Conservation (phyloP, 1,140 invertebrate species). For the Diabrotica virgifera region DNA sequence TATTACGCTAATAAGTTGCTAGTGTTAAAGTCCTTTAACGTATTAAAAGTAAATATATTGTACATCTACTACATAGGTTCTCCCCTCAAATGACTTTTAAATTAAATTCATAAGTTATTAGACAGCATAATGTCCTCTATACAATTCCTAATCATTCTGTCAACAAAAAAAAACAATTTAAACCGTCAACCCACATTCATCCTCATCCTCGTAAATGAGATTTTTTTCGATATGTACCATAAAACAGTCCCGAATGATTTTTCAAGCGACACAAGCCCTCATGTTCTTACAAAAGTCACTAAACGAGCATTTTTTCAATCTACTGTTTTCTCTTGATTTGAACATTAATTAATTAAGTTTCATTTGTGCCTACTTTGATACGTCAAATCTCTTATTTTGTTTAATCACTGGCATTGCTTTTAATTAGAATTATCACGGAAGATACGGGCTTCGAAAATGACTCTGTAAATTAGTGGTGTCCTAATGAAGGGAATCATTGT, state of each 20-base stretch:
- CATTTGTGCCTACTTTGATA: constrained; percentile 29
- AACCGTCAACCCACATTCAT: constrained; percentile 2
- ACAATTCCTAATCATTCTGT: no score
- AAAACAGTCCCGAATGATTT: constrained; percentile 22
- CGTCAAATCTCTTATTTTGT: constrained; percentile 34
- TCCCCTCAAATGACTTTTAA: no score
- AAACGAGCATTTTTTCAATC: constrained; percentile 29
- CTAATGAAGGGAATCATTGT: not conserved
- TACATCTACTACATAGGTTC: no score
- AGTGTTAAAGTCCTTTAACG: no score
- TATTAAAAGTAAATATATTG: no score
- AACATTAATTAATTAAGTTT: constrained; percentile 34
- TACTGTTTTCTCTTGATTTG: constrained; percentile 30
- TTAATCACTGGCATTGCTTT: constrained; percentile 34
- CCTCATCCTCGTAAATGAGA: not conserved
- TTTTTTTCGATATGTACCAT: not conserved
- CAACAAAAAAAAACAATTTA: not conserved
- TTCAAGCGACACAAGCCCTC: constrained; percentile 28
- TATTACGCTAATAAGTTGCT: no score
- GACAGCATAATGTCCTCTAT: no score
- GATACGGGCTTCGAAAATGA: constrained; percentile 12
- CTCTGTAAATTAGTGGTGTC: not conserved
- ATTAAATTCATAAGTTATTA: no score
- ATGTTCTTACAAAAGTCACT: constrained; percentile 14
- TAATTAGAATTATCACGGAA: constrained; percentile 27